Evolutionary conservation across 2,113 vertebrate genomes (phyloP), one percentile per base, ranked within the genome.

Genomic region (human): DNA sequence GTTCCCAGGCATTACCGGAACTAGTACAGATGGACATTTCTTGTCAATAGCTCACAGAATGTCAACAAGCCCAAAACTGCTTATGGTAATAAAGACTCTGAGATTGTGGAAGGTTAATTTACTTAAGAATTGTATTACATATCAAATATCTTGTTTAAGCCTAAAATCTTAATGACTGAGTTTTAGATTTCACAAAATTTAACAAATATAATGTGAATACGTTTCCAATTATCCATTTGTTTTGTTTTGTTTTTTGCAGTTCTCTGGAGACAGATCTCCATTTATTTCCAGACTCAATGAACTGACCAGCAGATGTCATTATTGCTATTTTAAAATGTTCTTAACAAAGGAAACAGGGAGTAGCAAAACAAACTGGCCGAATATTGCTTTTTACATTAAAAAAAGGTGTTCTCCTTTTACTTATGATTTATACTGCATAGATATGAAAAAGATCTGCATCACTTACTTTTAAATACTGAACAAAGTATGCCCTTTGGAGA

Each of bases 281-380:
- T 35, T 3, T 48, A 50, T 35, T 93, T 94, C 45, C 52, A 80
- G 14, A 73, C 13, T 84, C 45, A 89, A 0, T 38, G 88, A n/a
- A 81, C 68, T 35, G 6, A 87, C 61, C 98, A 96, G 83, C 59
- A 98, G 98, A 89, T 98, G 98, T 97, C 98, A 98, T 73, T 98
- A 92, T 97, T 97, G 91, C 94, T 81, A 96, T 97, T 98, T 90
- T 57, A 68, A 83, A 97, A 87, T 90, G 86, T 86, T 90, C 9
- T 73, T 30, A 30, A 17, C 23, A 18, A 8, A 43, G 10, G 7
- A n/a, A 95, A 80, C 0, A 0, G 0, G 0, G 38, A 94, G 35
- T 17, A 59, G 59, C 70, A 76, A 89, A 89, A 78, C 20, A 88
- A 79, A 73, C 12, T 85, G 27, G 32, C 59, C 72, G 91, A 59